Percentiles rank a stretch among this genome's conserved stretches.
Conservation (phyloP, 2,888 invertebrate genomes). For the Eristalinus aeneus region DNA sequence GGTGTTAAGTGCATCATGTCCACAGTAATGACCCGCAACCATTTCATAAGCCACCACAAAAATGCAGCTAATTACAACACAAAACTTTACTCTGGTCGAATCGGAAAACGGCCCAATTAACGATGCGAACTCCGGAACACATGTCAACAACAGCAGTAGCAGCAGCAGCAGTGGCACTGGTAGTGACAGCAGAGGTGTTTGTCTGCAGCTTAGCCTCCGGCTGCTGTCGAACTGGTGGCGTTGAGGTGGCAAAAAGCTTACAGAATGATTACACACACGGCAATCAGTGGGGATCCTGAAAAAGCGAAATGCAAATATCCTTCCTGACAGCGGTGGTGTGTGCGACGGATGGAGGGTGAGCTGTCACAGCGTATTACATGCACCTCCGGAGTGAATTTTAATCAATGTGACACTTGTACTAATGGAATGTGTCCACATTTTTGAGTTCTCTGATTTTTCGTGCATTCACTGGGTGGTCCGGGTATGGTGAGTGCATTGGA, state of each 20-base stretch:
- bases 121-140: constrained; percentile 18
- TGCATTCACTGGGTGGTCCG: not conserved
- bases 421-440: constrained; percentile 68
- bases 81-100: not conserved
- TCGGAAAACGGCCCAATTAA: constrained; percentile 48
- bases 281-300: constrained; percentile 33
- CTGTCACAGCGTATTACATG: constrained; percentile 32
- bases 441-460: constrained; percentile 61
- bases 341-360: not conserved
- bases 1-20: constrained; percentile 32
- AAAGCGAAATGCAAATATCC: constrained; percentile 51
- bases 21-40: not conserved
- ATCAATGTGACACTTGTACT: constrained; percentile 69
- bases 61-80: constrained; percentile 34
- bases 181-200: constrained; percentile 15
- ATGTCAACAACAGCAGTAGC: constrained; percentile 27
- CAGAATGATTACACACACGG: constrained; percentile 33
- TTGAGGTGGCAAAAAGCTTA: constrained; percentile 32
- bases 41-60: constrained; percentile 23
- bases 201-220: constrained; percentile 8
- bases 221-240: not conserved
- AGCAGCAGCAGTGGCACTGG: not conserved
- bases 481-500: not conserved
- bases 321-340: not conserved
- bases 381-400: constrained; percentile 54